Percentiles rank a stretch among this genome's conserved stretches.
These are phyloP conservation scores for Chelonus formosanus DNA, from an alignment of 2,888 invertebrate genomes.

Conservation along the genomic window DNA sequence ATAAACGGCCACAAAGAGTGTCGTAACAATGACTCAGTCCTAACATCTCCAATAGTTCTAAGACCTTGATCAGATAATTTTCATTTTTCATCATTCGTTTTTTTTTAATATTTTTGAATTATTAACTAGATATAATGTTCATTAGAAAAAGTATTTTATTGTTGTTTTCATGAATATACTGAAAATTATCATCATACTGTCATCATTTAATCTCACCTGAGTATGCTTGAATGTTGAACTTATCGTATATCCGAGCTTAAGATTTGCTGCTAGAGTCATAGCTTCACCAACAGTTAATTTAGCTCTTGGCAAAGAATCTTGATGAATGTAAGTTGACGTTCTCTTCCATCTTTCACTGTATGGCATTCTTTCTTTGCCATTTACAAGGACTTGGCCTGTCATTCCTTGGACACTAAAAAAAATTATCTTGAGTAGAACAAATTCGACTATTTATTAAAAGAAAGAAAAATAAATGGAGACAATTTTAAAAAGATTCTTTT, in stretches of 20 bases:
- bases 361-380: conserved; percentile 70
- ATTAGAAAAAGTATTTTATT: no score
- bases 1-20: conserved; percentile 77
- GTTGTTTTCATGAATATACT: neutral
- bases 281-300: conserved; percentile 83
- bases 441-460: no score
- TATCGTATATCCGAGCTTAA: conserved; percentile 80
- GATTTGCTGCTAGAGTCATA: conserved; percentile 83
- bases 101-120: neutral
- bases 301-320: conserved; percentile 79
- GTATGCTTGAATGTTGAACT: conserved; percentile 74
- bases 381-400: conserved; percentile 76
- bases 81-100: neutral
- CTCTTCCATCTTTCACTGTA: conserved; percentile 76
- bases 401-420: conserved; percentile 73
- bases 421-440: no score
- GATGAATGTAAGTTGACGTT: conserved; percentile 87
- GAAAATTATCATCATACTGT: conserved; percentile 1
- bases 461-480: no score
- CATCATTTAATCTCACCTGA: conserved; percentile 67
- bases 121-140: no score
- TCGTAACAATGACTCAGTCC: conserved; percentile 76
- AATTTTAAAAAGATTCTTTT: no score
- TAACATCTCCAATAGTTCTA: conserved; percentile 77
- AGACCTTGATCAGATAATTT: conserved; percentile 68